These are phyloP conservation scores for Leptocoma aspasia DNA, from an alignment of 2,113 vertebrate species.

Conservation along the genomic window DNA sequence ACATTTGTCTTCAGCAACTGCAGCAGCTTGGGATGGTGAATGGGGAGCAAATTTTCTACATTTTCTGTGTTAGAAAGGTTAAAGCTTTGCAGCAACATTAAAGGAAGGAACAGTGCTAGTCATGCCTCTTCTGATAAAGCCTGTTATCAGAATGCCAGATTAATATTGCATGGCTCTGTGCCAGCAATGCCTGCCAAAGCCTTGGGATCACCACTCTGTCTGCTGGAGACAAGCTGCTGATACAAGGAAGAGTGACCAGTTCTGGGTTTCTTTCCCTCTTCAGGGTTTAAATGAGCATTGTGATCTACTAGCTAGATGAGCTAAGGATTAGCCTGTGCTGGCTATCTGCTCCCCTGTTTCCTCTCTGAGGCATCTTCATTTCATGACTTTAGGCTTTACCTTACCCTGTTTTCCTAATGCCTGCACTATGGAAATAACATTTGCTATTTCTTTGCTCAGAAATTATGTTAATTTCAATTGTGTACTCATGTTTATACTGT, in stretches of 20 bases:
- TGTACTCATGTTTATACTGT: neutral
- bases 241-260: neutral
- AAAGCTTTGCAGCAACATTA: neutral
- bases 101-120: neutral
- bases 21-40: neutral
- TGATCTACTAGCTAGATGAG: neutral
- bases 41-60: neutral
- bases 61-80: neutral
- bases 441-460: neutral
- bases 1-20: neutral
- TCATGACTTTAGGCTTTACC: neutral
- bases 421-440: neutral
- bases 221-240: neutral
- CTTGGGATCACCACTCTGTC: neutral
- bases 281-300: neutral
- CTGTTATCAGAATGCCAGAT: neutral
- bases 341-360: neutral
- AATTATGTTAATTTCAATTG: neutral
- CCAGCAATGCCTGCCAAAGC: neutral
- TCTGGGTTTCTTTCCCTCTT: neutral
- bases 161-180: neutral
- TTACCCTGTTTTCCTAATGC: neutral
- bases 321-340: neutral
- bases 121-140: neutral
- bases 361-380: neutral